Evolutionary conservation across 2,888 invertebrate genomes (phyloP), one percentile per base, ranked within the genome.

Genomic region (Scaptomyza polygonia): DNA sequence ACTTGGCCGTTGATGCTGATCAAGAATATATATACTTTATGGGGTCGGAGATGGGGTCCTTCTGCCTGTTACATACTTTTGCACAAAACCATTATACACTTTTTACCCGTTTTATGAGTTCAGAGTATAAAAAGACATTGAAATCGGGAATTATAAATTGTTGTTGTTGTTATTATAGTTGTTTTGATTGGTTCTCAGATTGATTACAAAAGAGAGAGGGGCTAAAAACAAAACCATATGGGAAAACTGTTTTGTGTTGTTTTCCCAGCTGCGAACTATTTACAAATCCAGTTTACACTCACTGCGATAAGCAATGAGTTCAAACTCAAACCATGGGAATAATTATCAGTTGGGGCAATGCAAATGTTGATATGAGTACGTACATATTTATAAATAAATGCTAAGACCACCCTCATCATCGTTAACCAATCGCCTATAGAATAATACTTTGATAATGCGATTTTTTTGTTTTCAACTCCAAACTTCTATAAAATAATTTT

Each of bases 191-290:
- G 44, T 40, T 14, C 30, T 42, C 36, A 29, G n/a, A 48, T 25
- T 25, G 25, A 25, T 25, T 21, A 29, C n/a, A n/a, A n/a, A n/a
- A n/a, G n/a, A n/a, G 67, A 43, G 12, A 21, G 16, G 8, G 8
- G 21, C 16, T 16, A 8, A 42, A 36, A 21, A 8, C 39, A 36
- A 21, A 25, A 25, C 5, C 70, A 61, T 75, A 57, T 75, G 70
- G 51, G 32, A 32, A 32, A 61, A 65, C 27, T 47, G 51, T 27
- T 36, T 16, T 12, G 12, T 49, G 49, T 14, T 62, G 64, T 59
- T 14, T 61, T 65, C 36, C n/a, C 65, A 74, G 75, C 65, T 74
- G 65, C 16, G 32, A 1, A 30, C 47, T 64, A 64, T 73, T 56
- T 44, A 40, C 40, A 34, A 49, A 54, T 56, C 43, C 8, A 42